Conservation (phyloP, 2,797 vertebrate genomes). For the Smutsia temminckii region DNA sequence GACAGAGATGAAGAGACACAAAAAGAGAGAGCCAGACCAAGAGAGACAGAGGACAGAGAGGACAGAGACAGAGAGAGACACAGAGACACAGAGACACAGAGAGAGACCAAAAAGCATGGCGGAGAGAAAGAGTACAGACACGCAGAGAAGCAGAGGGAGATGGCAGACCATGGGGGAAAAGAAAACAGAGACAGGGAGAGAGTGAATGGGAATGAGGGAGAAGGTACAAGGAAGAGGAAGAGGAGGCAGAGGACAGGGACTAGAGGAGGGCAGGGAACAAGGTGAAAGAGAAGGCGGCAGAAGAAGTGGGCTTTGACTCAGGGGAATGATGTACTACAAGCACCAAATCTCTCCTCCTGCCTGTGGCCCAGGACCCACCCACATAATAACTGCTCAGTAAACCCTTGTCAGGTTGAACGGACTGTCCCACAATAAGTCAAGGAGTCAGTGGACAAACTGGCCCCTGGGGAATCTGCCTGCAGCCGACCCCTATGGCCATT, state of each 20-base stretch:
- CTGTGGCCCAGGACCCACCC: not conserved
- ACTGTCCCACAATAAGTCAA: not conserved
- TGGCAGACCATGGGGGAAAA: fast-evolving
- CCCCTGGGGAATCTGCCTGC: not conserved
- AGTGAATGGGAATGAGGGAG: not conserved
- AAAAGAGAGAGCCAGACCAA: not conserved
- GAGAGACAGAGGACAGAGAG: not conserved
- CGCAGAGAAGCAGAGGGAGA: not conserved
- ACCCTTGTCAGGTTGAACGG: not conserved
- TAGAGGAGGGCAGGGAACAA: not conserved
- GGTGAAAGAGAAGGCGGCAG: not conserved
- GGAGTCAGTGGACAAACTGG: not conserved
- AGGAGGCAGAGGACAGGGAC: fast-evolving
- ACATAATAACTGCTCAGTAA: not conserved
- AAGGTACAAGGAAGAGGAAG: not conserved
- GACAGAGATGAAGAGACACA: not conserved
- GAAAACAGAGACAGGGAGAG: not conserved
- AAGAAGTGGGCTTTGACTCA: not conserved
- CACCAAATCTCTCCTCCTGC: not conserved
- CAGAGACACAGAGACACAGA: too few relatives aligned
- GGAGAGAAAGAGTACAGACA: not conserved
- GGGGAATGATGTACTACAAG: not conserved
- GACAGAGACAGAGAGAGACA: fast-evolving
- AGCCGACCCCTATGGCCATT: too few relatives aligned
- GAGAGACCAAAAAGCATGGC: fast-evolving